Evolutionary conservation across 2,888 invertebrate species (phyloP), one percentile per base, ranked within the genome.

Genomic region (Mythimna pallens): DNA sequence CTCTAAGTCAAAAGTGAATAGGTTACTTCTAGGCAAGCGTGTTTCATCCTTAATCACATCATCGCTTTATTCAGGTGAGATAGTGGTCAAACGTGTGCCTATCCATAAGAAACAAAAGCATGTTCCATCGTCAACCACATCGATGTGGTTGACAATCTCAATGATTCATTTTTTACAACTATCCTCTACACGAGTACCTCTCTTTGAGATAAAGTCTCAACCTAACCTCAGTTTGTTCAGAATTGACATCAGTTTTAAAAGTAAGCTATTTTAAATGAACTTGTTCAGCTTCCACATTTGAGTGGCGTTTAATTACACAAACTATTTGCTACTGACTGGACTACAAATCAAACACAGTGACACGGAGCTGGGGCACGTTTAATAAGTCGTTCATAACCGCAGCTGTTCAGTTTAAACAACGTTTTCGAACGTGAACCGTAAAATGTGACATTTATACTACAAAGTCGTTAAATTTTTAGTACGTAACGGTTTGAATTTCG

Each of bases 271-370:
- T 69, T 61, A 68, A 71, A 73, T 75, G 67, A 69, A 71, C 34
- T 54, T 22, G 64, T 68, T 34, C 58, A 55, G 50, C 74, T 47
- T 59, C 73, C n/a, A 70, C 57, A 43, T 70, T 77, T 65, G 80
- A 81, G 73, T 81, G 80, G 70, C 80, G n/a, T 81, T 77, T 81
- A 81, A 81, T 81, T 61, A 73, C 64, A 70, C 67, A 70, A 76
- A 55, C 77, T 70, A 65, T 65, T 62, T n/a, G 58, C 54, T 50
- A 54, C 73, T 65, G 34, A 55, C 64, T 62, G 71, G 50, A 52
- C 58, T 55, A 72, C 69, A 77, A 75, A 72, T 70, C 72, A 78
- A 78, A 72, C 69, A 74, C 63, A 57, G 66, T 57, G 71, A 61
- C 71, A 72, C 76, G 30, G 68, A 70, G 54, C 73, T 62, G 65